These are phyloP conservation scores for Camponotus pennsylvanicus DNA, from an alignment of 1,140 invertebrate genomes.

Conservation along the genomic window DNA sequence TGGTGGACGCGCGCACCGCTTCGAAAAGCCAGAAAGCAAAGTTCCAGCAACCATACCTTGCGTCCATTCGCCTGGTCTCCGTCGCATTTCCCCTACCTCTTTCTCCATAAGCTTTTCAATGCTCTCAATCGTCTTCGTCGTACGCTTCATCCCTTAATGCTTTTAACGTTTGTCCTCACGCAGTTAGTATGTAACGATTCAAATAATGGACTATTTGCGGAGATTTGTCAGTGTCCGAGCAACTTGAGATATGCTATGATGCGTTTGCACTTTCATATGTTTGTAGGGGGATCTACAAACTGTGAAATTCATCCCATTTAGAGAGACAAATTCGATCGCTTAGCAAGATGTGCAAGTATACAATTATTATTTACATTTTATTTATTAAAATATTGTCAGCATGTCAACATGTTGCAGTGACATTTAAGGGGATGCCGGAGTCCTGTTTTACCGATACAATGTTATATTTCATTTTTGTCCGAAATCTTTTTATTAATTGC, in stretches of 20 bases:
- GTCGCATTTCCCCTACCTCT: slow-evolving; percentile 16
- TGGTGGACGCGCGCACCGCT: slow-evolving; percentile 51
- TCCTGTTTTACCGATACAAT: no score
- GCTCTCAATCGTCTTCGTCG: slow-evolving; percentile 1
- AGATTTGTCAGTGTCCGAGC: slow-evolving; percentile 40
- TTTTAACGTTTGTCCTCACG: slow-evolving; percentile 56
- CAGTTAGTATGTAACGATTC: slow-evolving; percentile 45
- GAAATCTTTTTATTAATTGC: no score
- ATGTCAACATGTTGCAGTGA: neutral
- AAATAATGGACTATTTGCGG: slow-evolving; percentile 30
- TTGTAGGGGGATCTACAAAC: neutral
- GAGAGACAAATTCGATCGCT: neutral
- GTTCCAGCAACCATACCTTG: slow-evolving; percentile 58
- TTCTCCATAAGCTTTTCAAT: neutral
- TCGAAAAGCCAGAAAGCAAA: slow-evolving; percentile 71
- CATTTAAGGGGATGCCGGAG: no score
- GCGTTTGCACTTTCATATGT: slow-evolving; percentile 17
- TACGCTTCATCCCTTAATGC: slow-evolving; percentile 61
- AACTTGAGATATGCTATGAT: neutral
- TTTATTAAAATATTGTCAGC: neutral
- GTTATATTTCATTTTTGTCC: no score
- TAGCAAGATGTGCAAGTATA: neutral
- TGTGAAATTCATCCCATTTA: neutral
- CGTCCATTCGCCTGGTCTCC: slow-evolving; percentile 16
- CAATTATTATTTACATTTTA: neutral